Evolutionary conservation across 1,140 invertebrate genomes (phyloP).

Genomic region (Tetraneura akinire): DNA sequence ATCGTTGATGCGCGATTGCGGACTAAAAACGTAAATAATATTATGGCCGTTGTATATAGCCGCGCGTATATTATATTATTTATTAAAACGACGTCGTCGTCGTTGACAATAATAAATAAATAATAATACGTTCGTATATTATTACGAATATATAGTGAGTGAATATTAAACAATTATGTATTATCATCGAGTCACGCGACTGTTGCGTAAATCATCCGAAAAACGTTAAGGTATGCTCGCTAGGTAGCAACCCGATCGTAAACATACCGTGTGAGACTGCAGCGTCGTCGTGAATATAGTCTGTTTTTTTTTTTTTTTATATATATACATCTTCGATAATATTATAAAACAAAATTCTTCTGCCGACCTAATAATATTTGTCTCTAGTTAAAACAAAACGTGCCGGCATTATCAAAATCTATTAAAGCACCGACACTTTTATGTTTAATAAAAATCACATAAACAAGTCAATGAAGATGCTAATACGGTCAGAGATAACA

Average conservation of each 20-base stretch:
- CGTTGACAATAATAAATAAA: background rate
- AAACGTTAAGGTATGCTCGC: constrained; percentile 43
- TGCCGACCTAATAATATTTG: constrained; percentile 32
- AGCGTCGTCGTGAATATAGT: constrained; percentile 12
- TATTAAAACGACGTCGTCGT: background rate
- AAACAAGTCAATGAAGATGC: constrained; percentile 51
- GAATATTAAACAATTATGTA: constrained; percentile 13
- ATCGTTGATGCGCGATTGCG: too few species aligned
- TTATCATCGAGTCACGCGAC: constrained; percentile 7
- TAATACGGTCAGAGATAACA: constrained; percentile 41
- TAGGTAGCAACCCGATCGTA: constrained; percentile 47
- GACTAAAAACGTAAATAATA: too few species aligned
- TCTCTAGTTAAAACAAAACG: background rate
- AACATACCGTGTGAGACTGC: constrained; percentile 26
- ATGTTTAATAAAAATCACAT: constrained; percentile 50
- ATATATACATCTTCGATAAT: background rate
- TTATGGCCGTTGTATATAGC: too few species aligned
- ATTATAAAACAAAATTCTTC: constrained; percentile 28
- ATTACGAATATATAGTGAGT: too few species aligned
- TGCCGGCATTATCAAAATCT: constrained; percentile 2
- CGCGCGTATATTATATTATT: too few species aligned
- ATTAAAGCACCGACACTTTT: constrained; percentile 45
- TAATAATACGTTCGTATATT: background rate
- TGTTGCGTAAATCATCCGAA: constrained; percentile 35
- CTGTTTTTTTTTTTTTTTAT: background rate